Evolutionary conservation across 2,113 vertebrate genomes (phyloP), one percentile per base, ranked within the genome.

Genomic region (Notarius quadriscutis): DNA sequence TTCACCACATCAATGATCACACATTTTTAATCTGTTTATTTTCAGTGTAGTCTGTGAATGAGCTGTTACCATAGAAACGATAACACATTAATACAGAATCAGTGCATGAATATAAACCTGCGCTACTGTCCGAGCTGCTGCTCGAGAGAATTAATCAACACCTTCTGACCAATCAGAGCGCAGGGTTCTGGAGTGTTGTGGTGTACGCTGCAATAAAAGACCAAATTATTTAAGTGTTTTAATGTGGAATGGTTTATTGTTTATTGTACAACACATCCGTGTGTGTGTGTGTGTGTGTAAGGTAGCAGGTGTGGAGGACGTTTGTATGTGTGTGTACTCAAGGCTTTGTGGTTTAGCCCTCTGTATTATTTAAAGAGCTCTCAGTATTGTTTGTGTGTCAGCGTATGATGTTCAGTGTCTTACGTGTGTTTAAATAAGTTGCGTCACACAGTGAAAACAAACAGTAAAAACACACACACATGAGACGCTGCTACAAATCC

Each of bases 271-370:
- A 34, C 67, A 69, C 41, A 41, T 41, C 41, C 41, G 41, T 41
- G 41, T n/a, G 67, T 18, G 65, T 57, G 17, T 69, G 75, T 12
- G 86, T 58, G 41, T 17, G 51, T 30, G 72, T 55, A 6, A 27
- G 57, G 67, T n/a, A 65, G 69, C 85, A 90, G 87, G 84, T 90
- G 84, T 27, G 60, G 50, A 65, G 34, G 84, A 83, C 81, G 51
- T 53, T 41, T 41, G 41, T 41, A 4, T 41, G 41, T 41, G 12
- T 78, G 51, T 55, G 75, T 84, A 74, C 69, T 86, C 71, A 88
- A 58, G 55, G 83, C 30, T 86, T 69, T 79, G 63, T 53, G 55
- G 30, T 17, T 55, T 57, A 81, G 57, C 34, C 41, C 41, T 41
- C 4, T 55, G 69, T n/a, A 60, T 74, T 78, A 30, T 65, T 51